Conservation (phyloP, 2,888 invertebrate genomes). For the Hypercompe scribonia region DNA sequence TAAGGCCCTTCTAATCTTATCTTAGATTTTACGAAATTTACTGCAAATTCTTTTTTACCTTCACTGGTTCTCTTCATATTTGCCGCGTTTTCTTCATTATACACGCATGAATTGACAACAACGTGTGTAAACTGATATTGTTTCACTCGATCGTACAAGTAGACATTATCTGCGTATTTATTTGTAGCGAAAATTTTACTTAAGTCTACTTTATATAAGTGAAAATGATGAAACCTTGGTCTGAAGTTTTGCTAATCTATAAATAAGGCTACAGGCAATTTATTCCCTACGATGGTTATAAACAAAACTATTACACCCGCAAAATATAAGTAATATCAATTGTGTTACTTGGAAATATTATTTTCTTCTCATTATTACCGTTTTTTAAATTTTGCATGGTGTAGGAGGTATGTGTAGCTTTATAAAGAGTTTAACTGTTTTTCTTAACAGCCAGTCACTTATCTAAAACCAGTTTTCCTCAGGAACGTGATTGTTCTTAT, state of each 20-base stretch:
- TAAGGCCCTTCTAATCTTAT: not conserved
- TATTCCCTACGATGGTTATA: not conserved
- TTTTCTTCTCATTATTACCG: too few relatives aligned
- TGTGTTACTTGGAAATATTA: too few relatives aligned
- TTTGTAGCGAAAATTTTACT: slow-evolving; percentile 17
- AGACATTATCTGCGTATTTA: slow-evolving; percentile 29
- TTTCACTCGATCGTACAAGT: slow-evolving; percentile 38
- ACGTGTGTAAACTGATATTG: slow-evolving; percentile 43
- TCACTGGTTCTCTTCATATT: slow-evolving; percentile 34
- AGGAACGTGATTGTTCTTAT: too few relatives aligned
- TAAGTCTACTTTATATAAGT: slow-evolving; percentile 18
- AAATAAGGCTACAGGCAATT: not conserved
- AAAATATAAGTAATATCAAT: too few relatives aligned
- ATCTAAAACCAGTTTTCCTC: too few relatives aligned
- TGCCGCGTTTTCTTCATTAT: slow-evolving; percentile 40
- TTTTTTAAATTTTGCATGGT: too few relatives aligned
- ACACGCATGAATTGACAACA: slow-evolving; percentile 37
- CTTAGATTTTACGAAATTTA: not conserved
- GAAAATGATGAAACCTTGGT: slow-evolving; percentile 9
- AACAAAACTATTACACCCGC: not conserved
- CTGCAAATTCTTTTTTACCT: slow-evolving; percentile 30
- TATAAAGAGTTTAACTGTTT: too few relatives aligned
- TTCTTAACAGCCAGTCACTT: too few relatives aligned
- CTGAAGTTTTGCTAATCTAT: slow-evolving; percentile 15
- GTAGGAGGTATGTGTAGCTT: too few relatives aligned